Conservation (phyloP, 2,797 vertebrate genomes). For the Malurus leucopterus region DNA sequence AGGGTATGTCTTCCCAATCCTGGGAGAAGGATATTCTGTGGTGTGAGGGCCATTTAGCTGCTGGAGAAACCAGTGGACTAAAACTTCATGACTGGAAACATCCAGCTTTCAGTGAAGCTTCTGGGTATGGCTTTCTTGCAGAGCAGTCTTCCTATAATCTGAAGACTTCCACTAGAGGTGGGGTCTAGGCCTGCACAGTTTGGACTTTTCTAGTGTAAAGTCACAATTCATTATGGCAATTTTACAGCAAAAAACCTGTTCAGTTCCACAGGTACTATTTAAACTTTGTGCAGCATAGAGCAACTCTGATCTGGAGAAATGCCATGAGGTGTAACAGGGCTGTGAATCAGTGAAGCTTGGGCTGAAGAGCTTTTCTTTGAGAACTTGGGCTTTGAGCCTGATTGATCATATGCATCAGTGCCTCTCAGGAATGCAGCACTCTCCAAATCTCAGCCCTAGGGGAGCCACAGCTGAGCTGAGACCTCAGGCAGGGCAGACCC, state of each 20-base stretch:
- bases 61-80: not conserved
- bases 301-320: not conserved
- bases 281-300: not conserved
- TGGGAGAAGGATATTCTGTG: not conserved
- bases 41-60: not conserved
- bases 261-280: not conserved
- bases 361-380: not conserved
- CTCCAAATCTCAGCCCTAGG: not conserved
- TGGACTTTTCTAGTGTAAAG: not conserved
- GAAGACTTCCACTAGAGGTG: not conserved
- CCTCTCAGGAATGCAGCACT: not conserved
- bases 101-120: not conserved
- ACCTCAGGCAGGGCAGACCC: not conserved
- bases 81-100: not conserved
- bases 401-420: not conserved
- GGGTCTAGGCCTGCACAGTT: rapidly evolving
- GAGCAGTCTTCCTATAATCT: not conserved
- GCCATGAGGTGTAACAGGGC: not conserved
- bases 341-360: not conserved
- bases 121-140: not conserved
- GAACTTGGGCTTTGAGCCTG: not conserved
- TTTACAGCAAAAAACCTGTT: not conserved
- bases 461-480: not conserved
- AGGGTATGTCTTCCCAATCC: not conserved
- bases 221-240: not conserved